Conservation (phyloP, 2,113 vertebrate genomes). For the Scomber scombrus region DNA sequence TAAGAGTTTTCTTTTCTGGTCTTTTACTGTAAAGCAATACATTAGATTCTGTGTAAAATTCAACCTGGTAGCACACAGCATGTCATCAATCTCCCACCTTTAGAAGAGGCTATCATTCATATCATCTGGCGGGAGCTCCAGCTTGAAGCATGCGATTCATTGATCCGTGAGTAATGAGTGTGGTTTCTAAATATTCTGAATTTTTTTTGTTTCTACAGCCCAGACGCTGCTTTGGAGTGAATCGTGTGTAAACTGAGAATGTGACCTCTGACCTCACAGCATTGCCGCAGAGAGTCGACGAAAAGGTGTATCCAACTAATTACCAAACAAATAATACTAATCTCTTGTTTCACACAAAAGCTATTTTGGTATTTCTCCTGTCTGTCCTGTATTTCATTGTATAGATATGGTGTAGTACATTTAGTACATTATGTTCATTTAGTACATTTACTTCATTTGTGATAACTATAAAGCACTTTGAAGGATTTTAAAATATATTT, state of each 20-base stretch:
- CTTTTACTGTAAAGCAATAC: too few species aligned
- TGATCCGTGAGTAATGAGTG: background rate
- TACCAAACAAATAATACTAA: background rate
- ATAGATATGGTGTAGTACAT: too few species aligned
- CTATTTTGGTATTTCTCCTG: background rate
- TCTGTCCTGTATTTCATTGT: background rate
- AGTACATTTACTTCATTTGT: background rate
- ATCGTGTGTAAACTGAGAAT: fast-evolving
- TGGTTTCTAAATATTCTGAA: background rate
- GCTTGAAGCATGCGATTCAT: background rate
- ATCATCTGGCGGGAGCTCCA: background rate
- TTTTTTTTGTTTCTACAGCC: conserved; percentile 22
- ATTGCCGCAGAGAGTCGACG: background rate
- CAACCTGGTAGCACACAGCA: too few species aligned
- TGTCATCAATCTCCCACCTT: too few species aligned
- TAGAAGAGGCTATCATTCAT: too few species aligned
- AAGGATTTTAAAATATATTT: background rate
- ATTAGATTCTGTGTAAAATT: too few species aligned
- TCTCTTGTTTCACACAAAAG: background rate
- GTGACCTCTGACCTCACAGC: background rate
- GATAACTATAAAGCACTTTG: background rate
- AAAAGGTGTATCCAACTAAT: background rate
- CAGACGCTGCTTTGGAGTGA: conserved; percentile 11
- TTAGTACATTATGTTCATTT: background rate
- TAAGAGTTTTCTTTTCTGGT: too few species aligned